Conservation (phyloP, 1,140 invertebrate genomes). For the Nebria ingens region DNA sequence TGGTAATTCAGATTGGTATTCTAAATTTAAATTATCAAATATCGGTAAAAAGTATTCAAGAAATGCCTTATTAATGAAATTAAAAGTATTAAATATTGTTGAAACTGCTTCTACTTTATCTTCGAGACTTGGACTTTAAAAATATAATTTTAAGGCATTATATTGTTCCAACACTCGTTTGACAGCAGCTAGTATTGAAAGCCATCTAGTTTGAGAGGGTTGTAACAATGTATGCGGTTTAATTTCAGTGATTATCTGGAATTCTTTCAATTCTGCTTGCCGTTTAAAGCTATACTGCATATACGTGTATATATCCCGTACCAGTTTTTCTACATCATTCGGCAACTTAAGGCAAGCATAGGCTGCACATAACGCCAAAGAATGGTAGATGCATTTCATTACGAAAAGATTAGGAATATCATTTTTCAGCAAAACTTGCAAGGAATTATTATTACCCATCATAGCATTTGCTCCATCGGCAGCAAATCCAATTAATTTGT, state of each 20-base stretch:
- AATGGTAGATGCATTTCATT: conserved; percentile 25
- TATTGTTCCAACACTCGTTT: conserved; percentile 22
- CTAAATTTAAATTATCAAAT: not conserved
- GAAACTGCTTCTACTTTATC: not conserved
- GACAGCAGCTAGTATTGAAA: conserved; percentile 24
- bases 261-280: conserved; percentile 18
- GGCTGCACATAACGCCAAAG: conserved; percentile 19
- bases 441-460: not conserved
- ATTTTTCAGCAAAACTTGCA: conserved; percentile 16
- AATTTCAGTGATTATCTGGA: conserved; percentile 24
- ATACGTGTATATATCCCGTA: conserved; percentile 18
- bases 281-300: conserved; percentile 21
- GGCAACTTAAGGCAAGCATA: conserved; percentile 21
- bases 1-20: conserved; percentile 10
- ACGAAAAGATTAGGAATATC: conserved; percentile 17
- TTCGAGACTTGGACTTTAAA: not conserved
- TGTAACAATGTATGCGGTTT: conserved; percentile 26
- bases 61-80: not conserved
- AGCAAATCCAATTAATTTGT: not conserved
- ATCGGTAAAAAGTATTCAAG: not conserved
- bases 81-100: not conserved
- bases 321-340: conserved; percentile 16
- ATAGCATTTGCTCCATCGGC: not conserved
- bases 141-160: conserved; percentile 16
- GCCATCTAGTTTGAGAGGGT: conserved; percentile 27